phyloP scores from a whole-genome alignment of 2,888 invertebrate species.

The Acanthoscelides obtectus region DNA sequence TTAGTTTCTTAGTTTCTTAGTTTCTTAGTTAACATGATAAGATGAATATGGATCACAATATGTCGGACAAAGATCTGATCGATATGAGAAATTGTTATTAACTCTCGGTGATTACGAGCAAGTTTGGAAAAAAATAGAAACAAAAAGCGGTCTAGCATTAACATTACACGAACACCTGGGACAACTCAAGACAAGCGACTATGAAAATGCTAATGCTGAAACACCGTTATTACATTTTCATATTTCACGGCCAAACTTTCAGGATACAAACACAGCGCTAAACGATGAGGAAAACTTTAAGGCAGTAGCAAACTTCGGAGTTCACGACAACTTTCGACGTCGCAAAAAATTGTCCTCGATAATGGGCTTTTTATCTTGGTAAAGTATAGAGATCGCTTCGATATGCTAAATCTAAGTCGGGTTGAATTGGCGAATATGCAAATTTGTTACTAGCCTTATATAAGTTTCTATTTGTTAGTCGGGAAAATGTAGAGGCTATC shows the following conservation, averaged over 20 bases:
- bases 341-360: not conserved
- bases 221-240: not conserved
- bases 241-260: not conserved
- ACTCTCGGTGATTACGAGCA: too few relatives aligned
- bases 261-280: not conserved
- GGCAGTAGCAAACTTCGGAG: not conserved
- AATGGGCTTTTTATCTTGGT: not conserved
- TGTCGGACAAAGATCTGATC: too few relatives aligned
- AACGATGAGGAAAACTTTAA: not conserved
- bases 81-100: too few relatives aligned
- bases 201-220: not conserved
- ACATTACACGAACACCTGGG: too few relatives aligned
- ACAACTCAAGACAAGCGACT: too few relatives aligned
- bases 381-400: not conserved
- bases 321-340: not conserved
- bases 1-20: too few relatives aligned
- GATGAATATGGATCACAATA: too few relatives aligned
- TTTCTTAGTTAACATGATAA: too few relatives aligned
- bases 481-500: too few relatives aligned
- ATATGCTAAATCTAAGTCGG: not conserved
- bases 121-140: too few relatives aligned
- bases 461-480: too few relatives aligned
- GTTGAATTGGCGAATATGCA: not conserved
- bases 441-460: not conserved
- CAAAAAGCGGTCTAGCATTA: too few relatives aligned